Percentiles rank a stretch among this genome's conserved stretches.
phyloP scores from a whole-genome alignment of 2,888 invertebrate genomes.

The Agrypnus murinus region DNA sequence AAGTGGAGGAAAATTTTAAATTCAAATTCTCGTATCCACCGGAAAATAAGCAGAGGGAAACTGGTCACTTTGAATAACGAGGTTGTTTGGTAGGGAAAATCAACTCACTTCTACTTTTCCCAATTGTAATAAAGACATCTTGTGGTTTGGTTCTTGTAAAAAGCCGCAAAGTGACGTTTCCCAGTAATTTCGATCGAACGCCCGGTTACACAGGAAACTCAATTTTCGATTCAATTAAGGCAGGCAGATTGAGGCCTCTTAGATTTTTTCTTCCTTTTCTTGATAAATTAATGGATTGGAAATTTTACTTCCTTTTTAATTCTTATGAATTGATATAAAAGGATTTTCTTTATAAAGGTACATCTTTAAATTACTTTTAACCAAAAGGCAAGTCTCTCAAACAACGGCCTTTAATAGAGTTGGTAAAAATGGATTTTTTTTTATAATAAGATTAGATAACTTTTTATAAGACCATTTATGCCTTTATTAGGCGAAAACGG shows the following conservation, averaged over 20 bases:
- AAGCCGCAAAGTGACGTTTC: conserved; percentile 34
- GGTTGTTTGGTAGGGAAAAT: conserved; percentile 16
- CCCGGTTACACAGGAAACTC: conserved; percentile 36
- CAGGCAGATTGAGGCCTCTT: conserved; percentile 34
- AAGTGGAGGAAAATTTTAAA: conserved; percentile 41
- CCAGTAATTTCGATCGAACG: conserved; percentile 31
- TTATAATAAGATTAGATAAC: too few species aligned
- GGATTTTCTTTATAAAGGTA: not conserved
- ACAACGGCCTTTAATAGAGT: too few species aligned
- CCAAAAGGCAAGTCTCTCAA: too few species aligned
- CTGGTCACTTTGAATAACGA: conserved; percentile 41
- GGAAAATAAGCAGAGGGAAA: conserved; percentile 27
- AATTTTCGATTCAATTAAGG: conserved; percentile 42
- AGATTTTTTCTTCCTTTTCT: conserved; percentile 33
- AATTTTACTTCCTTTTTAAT: conserved; percentile 25
- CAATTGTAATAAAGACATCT: conserved; percentile 24
- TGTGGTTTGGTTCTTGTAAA: conserved; percentile 15
- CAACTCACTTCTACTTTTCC: not conserved
- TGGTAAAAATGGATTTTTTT: too few species aligned
- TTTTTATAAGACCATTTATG: too few species aligned
- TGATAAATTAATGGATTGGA: conserved; percentile 37
- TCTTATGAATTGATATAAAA: conserved; percentile 4
- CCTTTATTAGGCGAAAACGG: too few species aligned
- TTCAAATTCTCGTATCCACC: conserved; percentile 34
- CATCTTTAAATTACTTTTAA: too few species aligned